Base-by-base conservation (phyloP, 2,113 vertebrate genomes). In the Silurus asotus region DNA sequence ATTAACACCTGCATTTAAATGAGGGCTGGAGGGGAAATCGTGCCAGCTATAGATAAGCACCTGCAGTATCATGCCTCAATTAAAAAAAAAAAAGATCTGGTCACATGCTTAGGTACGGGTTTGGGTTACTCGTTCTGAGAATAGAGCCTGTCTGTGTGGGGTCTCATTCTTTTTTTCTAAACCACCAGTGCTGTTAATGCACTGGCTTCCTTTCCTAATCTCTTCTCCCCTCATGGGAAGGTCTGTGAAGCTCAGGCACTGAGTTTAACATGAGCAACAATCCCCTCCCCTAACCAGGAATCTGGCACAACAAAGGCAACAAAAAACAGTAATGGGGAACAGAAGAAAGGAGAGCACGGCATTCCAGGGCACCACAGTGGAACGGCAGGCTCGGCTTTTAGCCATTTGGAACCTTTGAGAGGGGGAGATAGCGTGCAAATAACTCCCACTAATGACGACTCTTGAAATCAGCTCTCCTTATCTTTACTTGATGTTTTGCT, bases 31-130 rank as follows among this genome's bases (percentile, higher is more conserved):
- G 81, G 65, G 83, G 83, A 28, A 83, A 88, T 88, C 69, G 87
- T 51, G 87, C 87, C 70, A 88, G 88, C 88, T 78, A 82, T 88
- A 90, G 93, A 93, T 93, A 91, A 92, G 90, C 90, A 64, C 78
- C 2, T 59, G 75, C 61, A 1, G 83, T 92, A 89, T 58, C 87
- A 82, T 69, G 88, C 86, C 87, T 89, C 86, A 59, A 76, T 76
- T 61, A 88, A 72, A 89, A 80, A 86, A 83, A 56, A n/a, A 37
- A 87, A 88, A 86, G 17, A 77, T 65, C 75, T 10, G 69, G 86
- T 88, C 84, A 79, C 87, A 84, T 67, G 87, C 78, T 84, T 56
- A 81, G 69, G 51, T 88, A 89, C 74, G 86, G 79, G 88, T 80
- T 72, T 8, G 74, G 87, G 56, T 56, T 75, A 67, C 70, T n/a